Conservation (phyloP, 2,888 invertebrate species). For the Erebia aethiops region DNA sequence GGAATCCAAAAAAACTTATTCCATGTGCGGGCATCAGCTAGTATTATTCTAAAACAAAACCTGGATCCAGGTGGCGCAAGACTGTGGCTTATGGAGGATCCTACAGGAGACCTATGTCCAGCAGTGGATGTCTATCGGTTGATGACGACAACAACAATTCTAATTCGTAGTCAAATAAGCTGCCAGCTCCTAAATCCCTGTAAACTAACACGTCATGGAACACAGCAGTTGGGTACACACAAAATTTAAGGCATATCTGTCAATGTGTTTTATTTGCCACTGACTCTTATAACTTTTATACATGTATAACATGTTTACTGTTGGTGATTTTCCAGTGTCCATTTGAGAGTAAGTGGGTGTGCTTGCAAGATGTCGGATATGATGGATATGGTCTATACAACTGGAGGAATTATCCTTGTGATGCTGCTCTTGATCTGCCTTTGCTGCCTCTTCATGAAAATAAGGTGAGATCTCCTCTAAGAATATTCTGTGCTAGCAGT, state of each 20-base stretch:
- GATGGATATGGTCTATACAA: constrained; percentile 55
- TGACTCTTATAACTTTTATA: background rate
- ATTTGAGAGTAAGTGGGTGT: background rate
- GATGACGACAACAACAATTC: too few species aligned
- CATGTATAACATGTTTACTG: background rate
- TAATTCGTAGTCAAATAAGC: too few species aligned
- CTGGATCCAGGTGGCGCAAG: too few species aligned
- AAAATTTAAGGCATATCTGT: background rate
- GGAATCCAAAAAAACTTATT: too few species aligned
- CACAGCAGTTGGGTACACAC: too few species aligned
- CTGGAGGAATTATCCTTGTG: constrained; percentile 49
- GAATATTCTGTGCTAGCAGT: background rate
- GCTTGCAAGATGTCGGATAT: constrained; percentile 46
- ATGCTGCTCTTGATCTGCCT: constrained; percentile 58
- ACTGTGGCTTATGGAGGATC: too few species aligned
- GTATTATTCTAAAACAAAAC: too few species aligned
- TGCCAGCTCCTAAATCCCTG: too few species aligned
- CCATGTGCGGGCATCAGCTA: too few species aligned
- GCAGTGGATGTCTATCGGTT: too few species aligned
- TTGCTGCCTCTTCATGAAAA: constrained; percentile 65
- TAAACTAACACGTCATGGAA: too few species aligned
- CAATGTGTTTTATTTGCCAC: background rate
- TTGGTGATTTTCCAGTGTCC: constrained; percentile 20
- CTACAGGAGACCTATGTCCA: too few species aligned
- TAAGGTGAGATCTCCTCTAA: constrained; percentile 52